Percentiles rank a stretch among this genome's conserved stretches.
Conservation (phyloP, 2,888 invertebrate species). For the Eulithis prunata region DNA sequence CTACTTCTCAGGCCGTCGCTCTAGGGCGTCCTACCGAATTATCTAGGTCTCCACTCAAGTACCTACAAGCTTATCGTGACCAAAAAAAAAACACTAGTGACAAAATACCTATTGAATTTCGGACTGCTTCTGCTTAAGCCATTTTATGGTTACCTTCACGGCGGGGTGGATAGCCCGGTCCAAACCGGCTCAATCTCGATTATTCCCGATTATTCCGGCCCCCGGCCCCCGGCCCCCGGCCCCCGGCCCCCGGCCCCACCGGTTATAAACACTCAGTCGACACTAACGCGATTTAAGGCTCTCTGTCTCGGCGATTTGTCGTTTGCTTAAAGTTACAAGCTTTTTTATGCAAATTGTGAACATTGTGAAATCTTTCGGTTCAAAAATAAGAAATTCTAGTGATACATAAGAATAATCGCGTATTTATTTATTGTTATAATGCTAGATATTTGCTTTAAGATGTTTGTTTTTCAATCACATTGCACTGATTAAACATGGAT, state of each 20-base stretch:
- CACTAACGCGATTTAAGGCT: conserved; percentile 72
- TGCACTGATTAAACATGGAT: no score
- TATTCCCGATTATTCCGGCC: conserved; percentile 28
- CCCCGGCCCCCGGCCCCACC: conserved; percentile 18
- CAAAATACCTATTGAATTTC: not conserved
- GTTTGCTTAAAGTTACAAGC: conserved; percentile 33
- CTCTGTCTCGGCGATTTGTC: conserved; percentile 55
- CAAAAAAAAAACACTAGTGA: no score
- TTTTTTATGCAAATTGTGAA: conserved; percentile 1
- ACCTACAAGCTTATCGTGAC: no score
- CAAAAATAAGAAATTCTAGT: no score
- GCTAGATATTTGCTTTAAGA: no score
- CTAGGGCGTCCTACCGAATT: no score
- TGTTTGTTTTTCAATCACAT: no score
- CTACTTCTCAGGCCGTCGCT: no score
- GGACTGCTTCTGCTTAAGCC: not conserved
- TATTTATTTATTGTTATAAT: no score
- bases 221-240: conserved; percentile 9
- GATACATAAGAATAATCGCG: no score
- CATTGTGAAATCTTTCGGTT: no score
- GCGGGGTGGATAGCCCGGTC: conserved; percentile 13
- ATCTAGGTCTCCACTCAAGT: no score
- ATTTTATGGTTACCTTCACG: conserved; percentile 26
- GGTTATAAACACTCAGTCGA: conserved; percentile 72
- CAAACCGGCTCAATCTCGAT: conserved; percentile 30